Base-by-base conservation (phyloP, 2,113 vertebrate genomes). In the Semicossyphus pulcher region DNA sequence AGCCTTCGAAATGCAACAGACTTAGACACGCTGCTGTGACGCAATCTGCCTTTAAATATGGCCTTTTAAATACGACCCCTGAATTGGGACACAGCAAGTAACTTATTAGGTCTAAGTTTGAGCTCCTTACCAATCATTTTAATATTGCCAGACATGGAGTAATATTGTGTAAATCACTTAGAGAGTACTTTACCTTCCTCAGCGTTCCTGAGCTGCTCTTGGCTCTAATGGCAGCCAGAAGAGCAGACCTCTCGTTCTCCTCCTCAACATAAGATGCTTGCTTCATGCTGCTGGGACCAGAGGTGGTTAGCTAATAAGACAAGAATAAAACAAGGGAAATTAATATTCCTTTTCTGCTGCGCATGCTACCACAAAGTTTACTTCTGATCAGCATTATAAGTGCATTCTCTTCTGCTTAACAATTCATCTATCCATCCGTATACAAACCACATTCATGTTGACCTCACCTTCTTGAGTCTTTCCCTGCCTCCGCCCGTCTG, bases 141-240 rank as follows among this genome's bases (percentile, higher is more conserved):
- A 16, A 37, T 64, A 56, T 25, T 49, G 60, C 66, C 29, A 74
- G 36, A 48, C 45, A 65, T 54, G 9, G 2, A 11, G 11, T 63
- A 14, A 74, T 51, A 47, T 21, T 58, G 18, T 10, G 10, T 31
- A 26, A 63, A 63, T 10, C 58, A 45, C 16, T 21, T 4, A 10
- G 14, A 47, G 9, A 56, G 32, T 37, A 51, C 62, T 89, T 91
- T 89, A 96, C 97, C 95, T 97, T 97, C 78, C 79, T 96, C 44
- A 99, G 94, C 80, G 88, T 89, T 58, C 88, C 84, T 28, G 76
- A 78, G 39, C 86, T 95, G 47, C 85, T 94, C 76, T 96, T 92
- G 11, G 94, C 94, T 85, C 95, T 94, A 73, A 99, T 97, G 72
- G 96, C 96, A 0, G 96, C 92, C 66, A 99, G 87, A 2, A 99